Percentiles rank a stretch among this genome's conserved stretches.
Evolutionary conservation across 1,140 invertebrate genomes (phyloP).

Genomic region (Zaprionus kolodkinae): DNA sequence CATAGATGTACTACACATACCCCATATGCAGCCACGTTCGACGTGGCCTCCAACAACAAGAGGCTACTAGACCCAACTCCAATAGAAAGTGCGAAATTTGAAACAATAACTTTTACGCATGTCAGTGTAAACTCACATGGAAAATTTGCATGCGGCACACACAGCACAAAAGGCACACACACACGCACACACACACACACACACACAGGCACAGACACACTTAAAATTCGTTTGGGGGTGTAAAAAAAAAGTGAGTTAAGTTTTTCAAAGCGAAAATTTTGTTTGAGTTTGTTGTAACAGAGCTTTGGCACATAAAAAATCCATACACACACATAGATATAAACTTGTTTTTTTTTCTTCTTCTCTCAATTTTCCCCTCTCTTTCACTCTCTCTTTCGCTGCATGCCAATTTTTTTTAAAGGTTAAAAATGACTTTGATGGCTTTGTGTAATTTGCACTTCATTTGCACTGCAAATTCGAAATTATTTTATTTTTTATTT

Average conservation of each 20-base stretch:
- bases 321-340: conserved; percentile 12
- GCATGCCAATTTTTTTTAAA: background rate
- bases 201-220: background rate
- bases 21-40: conserved; percentile 4
- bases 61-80: conserved; percentile 48
- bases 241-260: conserved; percentile 30
- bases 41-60: conserved; percentile 15
- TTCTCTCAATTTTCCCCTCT: background rate
- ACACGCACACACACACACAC: conserved; percentile 11
- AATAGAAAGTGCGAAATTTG: conserved; percentile 78
- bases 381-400: background rate
- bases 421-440: conserved; percentile 49
- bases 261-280: conserved; percentile 72
- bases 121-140: conserved; percentile 72
- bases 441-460: conserved; percentile 81
- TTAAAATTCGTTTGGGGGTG: conserved; percentile 1
- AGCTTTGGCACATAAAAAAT: conserved; percentile 41
- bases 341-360: conserved; percentile 6
- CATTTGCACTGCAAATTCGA: conserved; percentile 42
- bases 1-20: conserved; percentile 3
- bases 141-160: conserved; percentile 66
- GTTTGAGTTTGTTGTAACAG: conserved; percentile 76
- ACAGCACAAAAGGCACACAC: conserved; percentile 28
- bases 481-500: conserved; percentile 23
- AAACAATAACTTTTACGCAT: conserved; percentile 81